phyloP scores from a whole-genome alignment of 2,888 invertebrate species.

The Archips xylosteana region DNA sequence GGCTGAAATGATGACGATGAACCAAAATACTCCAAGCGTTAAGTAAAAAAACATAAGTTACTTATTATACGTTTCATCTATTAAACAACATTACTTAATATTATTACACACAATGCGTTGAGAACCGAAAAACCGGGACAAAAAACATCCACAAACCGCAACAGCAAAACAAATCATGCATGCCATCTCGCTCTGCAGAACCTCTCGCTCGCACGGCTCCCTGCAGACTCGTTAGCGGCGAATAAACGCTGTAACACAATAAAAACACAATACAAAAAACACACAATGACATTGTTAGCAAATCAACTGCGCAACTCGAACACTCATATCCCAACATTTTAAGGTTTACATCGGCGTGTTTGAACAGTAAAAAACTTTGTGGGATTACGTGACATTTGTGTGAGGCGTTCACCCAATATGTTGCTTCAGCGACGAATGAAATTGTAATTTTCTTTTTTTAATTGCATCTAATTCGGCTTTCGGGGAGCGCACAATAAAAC shows the following conservation, averaged over 20 bases:
- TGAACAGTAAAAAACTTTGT: slow-evolving; percentile 44
- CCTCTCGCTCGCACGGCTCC: slow-evolving; percentile 64
- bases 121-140: slow-evolving; percentile 14
- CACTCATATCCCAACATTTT: slow-evolving; percentile 40
- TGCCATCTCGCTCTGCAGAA: slow-evolving; percentile 52
- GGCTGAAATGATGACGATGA: no score
- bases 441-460: slow-evolving; percentile 80
- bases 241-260: slow-evolving; percentile 80
- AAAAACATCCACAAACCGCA: slow-evolving; percentile 56
- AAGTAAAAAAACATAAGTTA: no score
- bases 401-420: slow-evolving; percentile 82
- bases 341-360: slow-evolving; percentile 49
- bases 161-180: slow-evolving; percentile 67
- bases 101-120: slow-evolving; percentile 29
- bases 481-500: slow-evolving; percentile 34
- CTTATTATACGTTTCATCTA: not conserved
- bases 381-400: slow-evolving; percentile 75
- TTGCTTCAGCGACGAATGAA: slow-evolving; percentile 65
- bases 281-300: slow-evolving; percentile 60
- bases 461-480: slow-evolving; percentile 70
- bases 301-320: slow-evolving; percentile 20
- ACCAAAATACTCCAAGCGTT: no score
- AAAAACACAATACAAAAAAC: slow-evolving; percentile 80
- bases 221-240: slow-evolving; percentile 78
- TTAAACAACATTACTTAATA: slow-evolving; percentile 4